These are phyloP conservation scores for Reticulitermes lucifugus DNA, from an alignment of 2,888 invertebrate species.

Conservation along the genomic window DNA sequence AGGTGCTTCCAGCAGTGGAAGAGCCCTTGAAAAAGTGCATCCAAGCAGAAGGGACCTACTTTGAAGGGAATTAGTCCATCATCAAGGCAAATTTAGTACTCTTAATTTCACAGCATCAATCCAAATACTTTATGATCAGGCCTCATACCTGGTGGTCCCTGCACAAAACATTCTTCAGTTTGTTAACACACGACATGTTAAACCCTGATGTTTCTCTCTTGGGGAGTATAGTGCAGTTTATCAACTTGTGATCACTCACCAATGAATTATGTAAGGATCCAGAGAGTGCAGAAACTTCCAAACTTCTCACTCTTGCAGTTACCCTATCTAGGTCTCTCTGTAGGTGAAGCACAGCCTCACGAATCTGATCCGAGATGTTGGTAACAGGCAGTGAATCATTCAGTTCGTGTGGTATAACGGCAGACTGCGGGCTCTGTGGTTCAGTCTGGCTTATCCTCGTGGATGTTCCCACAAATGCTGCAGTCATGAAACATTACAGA, in stretches of 20 bases:
- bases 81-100: too few relatives aligned
- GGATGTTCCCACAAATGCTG: neutral
- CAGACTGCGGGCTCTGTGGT: neutral
- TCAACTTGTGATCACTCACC: conserved; percentile 53
- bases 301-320: conserved; percentile 62
- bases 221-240: too few relatives aligned
- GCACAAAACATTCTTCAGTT: too few relatives aligned
- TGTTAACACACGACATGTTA: neutral
- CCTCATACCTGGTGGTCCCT: too few relatives aligned
- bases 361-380: conserved; percentile 66
- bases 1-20: too few relatives aligned
- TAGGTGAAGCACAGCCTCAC: conserved; percentile 65
- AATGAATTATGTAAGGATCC: conserved; percentile 49
- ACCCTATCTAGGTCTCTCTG: conserved; percentile 66
- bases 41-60: too few relatives aligned
- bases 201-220: too few relatives aligned
- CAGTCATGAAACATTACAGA: neutral
- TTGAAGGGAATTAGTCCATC: too few relatives aligned
- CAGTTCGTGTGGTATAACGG: too few relatives aligned
- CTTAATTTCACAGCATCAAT: too few relatives aligned
- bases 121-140: too few relatives aligned
- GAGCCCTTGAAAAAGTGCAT: too few relatives aligned
- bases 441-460: neutral
- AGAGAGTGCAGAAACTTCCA: conserved; percentile 60
- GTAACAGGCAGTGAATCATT: neutral